These are phyloP conservation scores for Hecatera dysodea DNA, from an alignment of 2,888 invertebrate genomes.

Conservation along the genomic window DNA sequence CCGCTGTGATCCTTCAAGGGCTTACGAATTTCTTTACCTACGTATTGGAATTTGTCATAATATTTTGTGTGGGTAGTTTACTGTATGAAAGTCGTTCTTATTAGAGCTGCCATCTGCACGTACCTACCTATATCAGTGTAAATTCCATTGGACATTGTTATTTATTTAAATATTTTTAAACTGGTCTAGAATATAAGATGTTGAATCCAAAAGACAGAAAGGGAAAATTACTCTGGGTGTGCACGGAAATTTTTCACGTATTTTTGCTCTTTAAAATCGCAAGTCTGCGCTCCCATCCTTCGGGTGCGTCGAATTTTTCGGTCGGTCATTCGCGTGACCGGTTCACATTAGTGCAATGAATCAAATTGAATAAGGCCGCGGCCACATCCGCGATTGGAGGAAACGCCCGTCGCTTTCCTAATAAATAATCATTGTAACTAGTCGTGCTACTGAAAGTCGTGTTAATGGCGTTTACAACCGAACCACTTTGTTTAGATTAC, in stretches of 20 bases:
- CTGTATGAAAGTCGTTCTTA: neutral
- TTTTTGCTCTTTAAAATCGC: constrained; percentile 51
- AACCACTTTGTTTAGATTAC: constrained; percentile 63
- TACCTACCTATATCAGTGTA: no score
- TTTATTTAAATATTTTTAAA: neutral
- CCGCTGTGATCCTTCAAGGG: constrained; percentile 40
- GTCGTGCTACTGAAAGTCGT: constrained; percentile 55
- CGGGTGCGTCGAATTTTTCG: constrained; percentile 76
- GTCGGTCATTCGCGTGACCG: constrained; percentile 84
- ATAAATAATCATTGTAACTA: constrained; percentile 84
- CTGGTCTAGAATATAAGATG: neutral
- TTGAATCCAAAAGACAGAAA: neutral
- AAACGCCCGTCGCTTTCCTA: constrained; percentile 77
- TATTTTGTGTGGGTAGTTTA: neutral
- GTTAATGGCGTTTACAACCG: constrained; percentile 69
- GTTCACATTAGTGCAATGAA: constrained; percentile 84
- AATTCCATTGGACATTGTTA: neutral
- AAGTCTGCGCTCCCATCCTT: constrained; percentile 54
- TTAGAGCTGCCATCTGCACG: neutral
- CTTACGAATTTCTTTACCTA: constrained; percentile 16
- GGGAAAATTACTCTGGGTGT: no score
- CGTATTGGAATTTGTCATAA: constrained; percentile 1
- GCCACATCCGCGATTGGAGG: constrained; percentile 78
- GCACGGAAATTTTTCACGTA: neutral
- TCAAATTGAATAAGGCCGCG: constrained; percentile 85